Base-by-base conservation (phyloP, 2,797 vertebrate species). In the Pangasius macronema region DNA sequence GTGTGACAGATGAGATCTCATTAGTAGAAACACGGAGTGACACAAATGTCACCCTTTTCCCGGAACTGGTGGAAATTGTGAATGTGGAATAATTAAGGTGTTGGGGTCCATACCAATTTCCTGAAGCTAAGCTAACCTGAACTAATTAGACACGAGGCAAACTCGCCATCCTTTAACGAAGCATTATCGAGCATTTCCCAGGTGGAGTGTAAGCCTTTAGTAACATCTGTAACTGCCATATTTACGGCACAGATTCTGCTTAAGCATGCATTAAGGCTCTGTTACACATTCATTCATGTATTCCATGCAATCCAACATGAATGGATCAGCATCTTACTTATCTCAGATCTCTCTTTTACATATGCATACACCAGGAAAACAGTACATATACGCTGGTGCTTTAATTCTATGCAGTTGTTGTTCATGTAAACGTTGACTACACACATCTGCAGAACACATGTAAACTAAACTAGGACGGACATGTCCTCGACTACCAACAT, bases 211-310 rank as follows among this genome's bases (percentile, higher is more conserved):
- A 84, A 81, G 63, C 88, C 82, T 73, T 77, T 57, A 30, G 65
- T 88, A 42, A 88, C 83, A 89, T 89, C 51, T 33, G 55, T 61
- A 90, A 90, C 82, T 63, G 65, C 91, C 90, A 88, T 88, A 92
- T 93, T 93, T 93, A 83, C 24, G 68, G 11, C 61, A 18, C 11
- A 82, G 57, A 18, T 33, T 84, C 67, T 87, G 72, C 53, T 88
- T 88, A 86, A 87, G 55, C 84, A 88, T 80, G 49, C n/a, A 49
- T 82, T 57, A 80, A 90, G 90, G 36, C 88, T 89, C 81, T 80
- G 79, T 82, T 75, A 87, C 85, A 92, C 89, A 88, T 90, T 83
- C 90, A 91, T 92, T 83, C 57, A 94, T 92, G 85, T 39, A 90
- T 91, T 68, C n/a, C 67, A 39, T 20, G 27, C 36, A 76, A 77